These are phyloP conservation scores for Podocnemis expansa DNA, from an alignment of 2,113 vertebrate species.

Conservation along the genomic window DNA sequence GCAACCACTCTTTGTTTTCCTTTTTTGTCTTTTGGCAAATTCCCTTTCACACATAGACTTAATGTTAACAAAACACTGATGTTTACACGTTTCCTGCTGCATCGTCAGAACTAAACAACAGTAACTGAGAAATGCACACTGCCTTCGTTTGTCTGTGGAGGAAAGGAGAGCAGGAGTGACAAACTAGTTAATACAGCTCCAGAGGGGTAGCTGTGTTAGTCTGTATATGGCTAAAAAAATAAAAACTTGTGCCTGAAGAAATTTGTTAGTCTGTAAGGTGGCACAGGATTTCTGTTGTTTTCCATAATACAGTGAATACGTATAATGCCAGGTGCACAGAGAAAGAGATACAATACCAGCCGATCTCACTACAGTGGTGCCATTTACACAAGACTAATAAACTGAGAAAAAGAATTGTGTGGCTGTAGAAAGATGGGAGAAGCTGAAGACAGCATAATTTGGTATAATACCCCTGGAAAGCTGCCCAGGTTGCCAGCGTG, in stretches of 20 bases:
- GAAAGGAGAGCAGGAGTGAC: fast-evolving
- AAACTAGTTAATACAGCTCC: too few relatives aligned
- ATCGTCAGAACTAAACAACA: background rate
- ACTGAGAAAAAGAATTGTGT: background rate
- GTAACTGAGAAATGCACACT: background rate
- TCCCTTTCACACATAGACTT: constrained; percentile 7
- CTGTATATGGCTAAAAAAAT: too few relatives aligned
- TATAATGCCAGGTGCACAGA: fast-evolving
- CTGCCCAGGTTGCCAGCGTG: background rate
- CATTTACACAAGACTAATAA: background rate
- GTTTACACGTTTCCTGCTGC: constrained; percentile 19
- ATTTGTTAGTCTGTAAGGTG: too few relatives aligned
- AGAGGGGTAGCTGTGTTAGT: too few relatives aligned
- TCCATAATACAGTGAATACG: background rate
- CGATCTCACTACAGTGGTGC: background rate
- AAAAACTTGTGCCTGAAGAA: too few relatives aligned
- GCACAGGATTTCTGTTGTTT: too few relatives aligned
- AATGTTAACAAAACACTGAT: constrained; percentile 21
- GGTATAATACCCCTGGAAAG: background rate
- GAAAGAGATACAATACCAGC: background rate
- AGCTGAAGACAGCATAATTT: background rate
- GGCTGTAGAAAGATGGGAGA: background rate
- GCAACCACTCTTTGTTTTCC: constrained; percentile 48
- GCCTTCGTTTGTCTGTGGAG: background rate
- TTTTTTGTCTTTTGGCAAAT: background rate